Evolutionary conservation across 2,797 vertebrate genomes (phyloP), one percentile per base, ranked within the genome.

Genomic region (Enteromius fasciolatus): DNA sequence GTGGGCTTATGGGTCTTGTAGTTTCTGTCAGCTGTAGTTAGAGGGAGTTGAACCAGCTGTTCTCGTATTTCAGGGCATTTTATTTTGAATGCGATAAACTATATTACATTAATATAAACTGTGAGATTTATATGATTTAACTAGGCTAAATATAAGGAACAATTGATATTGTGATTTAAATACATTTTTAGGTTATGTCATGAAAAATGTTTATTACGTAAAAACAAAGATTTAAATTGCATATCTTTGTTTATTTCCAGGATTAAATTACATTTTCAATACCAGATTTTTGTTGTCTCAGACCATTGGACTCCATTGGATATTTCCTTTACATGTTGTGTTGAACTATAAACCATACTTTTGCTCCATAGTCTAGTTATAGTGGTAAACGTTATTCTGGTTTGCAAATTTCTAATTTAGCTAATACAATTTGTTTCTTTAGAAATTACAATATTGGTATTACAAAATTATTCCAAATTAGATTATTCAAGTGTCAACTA

Each of bases 1-100:
- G 17, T 4, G 81, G 72, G 69, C 59, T 88, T 79, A 61, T 88
- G 88, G 87, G 87, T 82, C 57, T 50, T 90, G 88, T 20, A 90
- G 89, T 90, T 86, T 44, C 1, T 48, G 48, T 78, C 12, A 25
- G 7, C 18, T 23, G 23, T 4, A 18, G 44, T 50, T 50, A 8
- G 28, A 33, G n/a, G 6, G 15, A 57, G 23, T 7, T 39, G 20
- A 66, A 23, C n/a, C 33, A 69, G 11, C 36, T 11, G 36, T 28
- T 20, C 18, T 18, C 7, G 52, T 80, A 52, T 61, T 48, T 80
- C 1, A 46, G 20, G 17, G 18, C 36, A 61, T 33, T 72, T 80
- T n/a, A 57, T 69, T 59, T 36, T 44, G 3, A 48, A 50, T 23
- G 20, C 28, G 11, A 48, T 31, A 66, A 33, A 66, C 4, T 33